Evolutionary conservation across 2,888 invertebrate species (phyloP), one percentile per base, ranked within the genome.

Genomic region (Nemotelus nigrinus): DNA sequence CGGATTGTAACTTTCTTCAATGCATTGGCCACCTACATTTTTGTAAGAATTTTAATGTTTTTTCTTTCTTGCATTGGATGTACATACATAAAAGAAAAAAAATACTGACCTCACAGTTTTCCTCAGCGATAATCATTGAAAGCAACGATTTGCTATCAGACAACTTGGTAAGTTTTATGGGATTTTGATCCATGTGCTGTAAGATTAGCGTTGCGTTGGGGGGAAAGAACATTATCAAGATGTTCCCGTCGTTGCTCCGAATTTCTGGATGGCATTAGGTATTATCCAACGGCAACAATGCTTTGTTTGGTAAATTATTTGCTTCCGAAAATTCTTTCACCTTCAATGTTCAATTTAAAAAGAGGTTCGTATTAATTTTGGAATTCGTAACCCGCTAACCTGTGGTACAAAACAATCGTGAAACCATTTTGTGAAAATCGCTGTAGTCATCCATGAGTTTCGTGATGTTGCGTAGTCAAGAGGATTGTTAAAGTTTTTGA

Each of bases 381-480:
- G 3, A 57, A 57, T 57, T 4, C 57, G 57, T 57, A 57, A 2
- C 57, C 3, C 2, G 41, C 63, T 63, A 2, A 63, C 63, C 43
- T 63, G 63, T 8, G 63, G 63, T 63, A 63, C 63, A 63, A 63
- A 63, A 43, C 63, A 41, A 8, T 63, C 63, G 3, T 2, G 63
- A 43, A 63, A 63, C 39, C 63, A 63, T 8, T 25, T 41, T 25
- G 39, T 63, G 41, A 63, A 63, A 39, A 63, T 63, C 8, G 63
- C 63, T 8, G 63, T 63, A 7, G 39, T 63, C 63, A 63, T 63
- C 63, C 63, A 63, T 7, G 63, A 25, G 41, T 63, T 63, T n/a
- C 43, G 57, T 10, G 57, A 57, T 57, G 57, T 25, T 10, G 57
- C 57, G 25, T 57, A 57, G 25, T 57, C 63, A 43, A 43, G 63